These are phyloP conservation scores for Grallaria varia DNA, from an alignment of 2,113 vertebrate species.

Conservation along the genomic window DNA sequence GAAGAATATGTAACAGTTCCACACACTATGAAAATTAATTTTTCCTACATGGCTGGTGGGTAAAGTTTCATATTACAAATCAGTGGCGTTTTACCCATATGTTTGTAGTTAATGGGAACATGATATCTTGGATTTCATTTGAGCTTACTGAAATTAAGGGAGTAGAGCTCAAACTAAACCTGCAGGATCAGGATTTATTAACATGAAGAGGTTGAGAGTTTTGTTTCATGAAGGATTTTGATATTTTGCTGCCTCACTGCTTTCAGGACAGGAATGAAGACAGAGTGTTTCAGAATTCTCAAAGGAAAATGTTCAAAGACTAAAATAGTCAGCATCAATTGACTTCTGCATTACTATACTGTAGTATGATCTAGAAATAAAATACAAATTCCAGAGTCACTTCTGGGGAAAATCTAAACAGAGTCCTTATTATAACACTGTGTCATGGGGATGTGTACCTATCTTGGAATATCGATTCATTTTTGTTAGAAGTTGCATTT, in stretches of 20 bases:
- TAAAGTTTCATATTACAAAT: neutral
- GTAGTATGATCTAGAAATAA: neutral
- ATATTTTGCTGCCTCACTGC: neutral
- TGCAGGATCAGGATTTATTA: neutral
- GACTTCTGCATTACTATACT: neutral
- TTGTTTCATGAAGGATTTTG: conserved; percentile 15
- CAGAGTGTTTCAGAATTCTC: neutral
- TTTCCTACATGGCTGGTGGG: neutral
- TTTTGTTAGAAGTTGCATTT: neutral
- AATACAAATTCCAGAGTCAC: neutral
- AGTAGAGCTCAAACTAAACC: neutral
- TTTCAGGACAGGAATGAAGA: neutral
- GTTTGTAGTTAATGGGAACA: conserved; percentile 29
- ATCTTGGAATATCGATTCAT: neutral
- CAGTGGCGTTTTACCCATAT: neutral
- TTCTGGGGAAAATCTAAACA: neutral
- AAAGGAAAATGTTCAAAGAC: neutral
- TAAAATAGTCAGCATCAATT: neutral
- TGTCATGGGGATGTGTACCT: neutral
- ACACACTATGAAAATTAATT: neutral
- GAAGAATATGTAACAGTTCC: neutral
- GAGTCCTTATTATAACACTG: neutral
- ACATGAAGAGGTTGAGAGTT: neutral
- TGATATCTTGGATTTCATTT: neutral
- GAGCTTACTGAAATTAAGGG: neutral